Base-by-base conservation (phyloP, 2,113 vertebrate species). In the Notiomystis cincta region DNA sequence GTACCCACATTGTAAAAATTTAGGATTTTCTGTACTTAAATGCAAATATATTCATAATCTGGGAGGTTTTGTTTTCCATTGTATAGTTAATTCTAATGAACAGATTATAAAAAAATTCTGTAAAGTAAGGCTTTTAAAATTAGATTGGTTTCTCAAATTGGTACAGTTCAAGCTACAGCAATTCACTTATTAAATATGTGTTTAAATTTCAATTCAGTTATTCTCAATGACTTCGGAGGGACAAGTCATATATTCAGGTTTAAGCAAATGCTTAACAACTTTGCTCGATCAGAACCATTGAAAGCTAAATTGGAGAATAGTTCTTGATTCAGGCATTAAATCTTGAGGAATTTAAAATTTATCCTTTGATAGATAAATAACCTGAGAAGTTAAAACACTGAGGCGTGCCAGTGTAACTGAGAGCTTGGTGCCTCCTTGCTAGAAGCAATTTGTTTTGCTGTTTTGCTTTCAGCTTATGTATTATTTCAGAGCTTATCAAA, bases 401-500 rank as follows among this genome's bases (percentile, higher is more conserved):
- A 57, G 82, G 45, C 10, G 0, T 95, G 73, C 60, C 79, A 60
- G 19, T 50, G 37, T 85, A 73, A 97, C 93, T 87, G 69, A 62
- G 65, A 87, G 54, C 73, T 95, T 90, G 67, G 73, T 91, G 23
- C 89, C 93, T 96, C 78, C 53, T 94, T 65, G 47, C 91, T 94
- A 88, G 60, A 60, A 90, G 54, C 93, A 94, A 48, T 97, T 97
- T 96, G 90, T 96, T 98, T 97, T 96, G 76, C 84, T 76, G 50
- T 82, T 98, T 96, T 97, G 84, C 96, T 97, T 97, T 96, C 89
- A 84, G 89, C 72, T 97, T 77, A 70, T 95, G 88, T 77, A 93
- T 97, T 97, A 96, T 97, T 97, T 96, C 89, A 91, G 77, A 92
- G 82, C 95, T 96, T 92, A 98, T 98, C 96, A 98, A 97, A 98